Percentiles rank a stretch among this genome's conserved stretches.
phyloP scores from a whole-genome alignment of 2,888 invertebrate species.

The Coremacera marginata region DNA sequence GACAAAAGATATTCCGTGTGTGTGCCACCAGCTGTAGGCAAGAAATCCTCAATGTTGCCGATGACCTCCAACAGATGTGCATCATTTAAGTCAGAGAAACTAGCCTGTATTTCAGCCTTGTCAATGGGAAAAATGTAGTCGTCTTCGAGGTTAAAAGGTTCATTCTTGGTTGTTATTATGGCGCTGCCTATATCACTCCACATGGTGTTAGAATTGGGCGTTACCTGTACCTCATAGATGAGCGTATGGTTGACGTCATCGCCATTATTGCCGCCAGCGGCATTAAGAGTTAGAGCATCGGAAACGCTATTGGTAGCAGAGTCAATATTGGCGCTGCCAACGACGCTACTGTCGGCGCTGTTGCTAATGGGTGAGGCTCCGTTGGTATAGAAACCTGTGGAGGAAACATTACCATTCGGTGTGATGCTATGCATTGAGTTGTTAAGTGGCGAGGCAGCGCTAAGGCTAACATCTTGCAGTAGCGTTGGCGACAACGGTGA shows the following conservation, averaged over 20 bases:
- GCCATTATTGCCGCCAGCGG: slow-evolving; percentile 33
- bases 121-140: slow-evolving; percentile 92
- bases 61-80: slow-evolving; percentile 84
- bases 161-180: slow-evolving; percentile 70
- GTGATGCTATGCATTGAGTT: slow-evolving; percentile 49
- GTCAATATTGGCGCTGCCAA: slow-evolving; percentile 48
- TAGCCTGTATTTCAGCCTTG: slow-evolving; percentile 85
- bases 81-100: slow-evolving; percentile 87
- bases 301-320: slow-evolving; percentile 21
- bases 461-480: slow-evolving; percentile 65
- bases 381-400: slow-evolving; percentile 54
- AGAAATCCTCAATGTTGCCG: slow-evolving; percentile 83
- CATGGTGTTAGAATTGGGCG: slow-evolving; percentile 67
- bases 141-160: slow-evolving; percentile 84
- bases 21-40: slow-evolving; percentile 53
- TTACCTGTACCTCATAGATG: slow-evolving; percentile 57
- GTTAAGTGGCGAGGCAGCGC: slow-evolving; percentile 61
- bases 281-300: slow-evolving; percentile 29
- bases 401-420: slow-evolving; percentile 50
- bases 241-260: slow-evolving; percentile 52
- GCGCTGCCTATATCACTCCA: slow-evolving; percentile 69
- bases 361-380: slow-evolving; percentile 53
- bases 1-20: slow-evolving; percentile 61
- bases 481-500: slow-evolving; percentile 66
- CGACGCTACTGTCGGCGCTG: slow-evolving; percentile 43